A percentile compares a stretch with the other conserved stretches of the same genome.
phyloP scores from a whole-genome alignment of 2,888 invertebrate species.

The Pseudoips prasinana region DNA sequence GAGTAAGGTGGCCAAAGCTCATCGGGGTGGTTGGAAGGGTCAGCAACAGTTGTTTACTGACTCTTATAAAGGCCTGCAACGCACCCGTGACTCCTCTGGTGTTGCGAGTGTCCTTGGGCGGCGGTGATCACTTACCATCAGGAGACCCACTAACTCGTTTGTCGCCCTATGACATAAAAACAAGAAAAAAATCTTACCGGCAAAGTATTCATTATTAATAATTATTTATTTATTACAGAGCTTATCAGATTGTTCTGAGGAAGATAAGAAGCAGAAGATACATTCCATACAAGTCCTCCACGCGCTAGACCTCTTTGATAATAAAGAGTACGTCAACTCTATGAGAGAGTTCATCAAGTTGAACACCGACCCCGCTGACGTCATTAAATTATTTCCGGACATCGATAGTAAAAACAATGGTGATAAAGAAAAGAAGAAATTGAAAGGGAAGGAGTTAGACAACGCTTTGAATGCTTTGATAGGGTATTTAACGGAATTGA shows the following conservation, averaged over 20 bases:
- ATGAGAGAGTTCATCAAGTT: conserved; percentile 95
- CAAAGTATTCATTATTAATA: no score
- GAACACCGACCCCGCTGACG: conserved; percentile 96
- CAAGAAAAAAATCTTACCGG: no score
- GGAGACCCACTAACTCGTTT: no score
- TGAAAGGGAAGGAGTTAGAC: conserved; percentile 93
- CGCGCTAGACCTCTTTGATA: conserved; percentile 95
- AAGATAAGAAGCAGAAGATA: conserved; percentile 90
- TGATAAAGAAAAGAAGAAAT: conserved; percentile 57
- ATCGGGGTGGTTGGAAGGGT: no score
- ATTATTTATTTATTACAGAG: conserved; percentile 84
- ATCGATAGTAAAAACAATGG: conserved; percentile 82
- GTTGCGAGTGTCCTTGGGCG: no score
- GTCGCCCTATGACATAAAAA: no score
- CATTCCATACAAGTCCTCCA: conserved; percentile 94
- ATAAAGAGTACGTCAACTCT: conserved; percentile 93
- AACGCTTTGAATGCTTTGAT: conserved; percentile 94
- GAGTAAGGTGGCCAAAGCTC: no score
- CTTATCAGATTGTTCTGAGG: conserved; percentile 90
- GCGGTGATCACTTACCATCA: no score
- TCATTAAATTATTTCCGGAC: conserved; percentile 96
- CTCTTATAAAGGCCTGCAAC: no score
- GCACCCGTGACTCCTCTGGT: no score
- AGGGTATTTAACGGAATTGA: conserved; percentile 92
- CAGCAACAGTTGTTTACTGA: no score